Percentiles rank a stretch among this genome's conserved stretches.
These are phyloP conservation scores for Macquaria australasica DNA, from an alignment of 2,113 vertebrate genomes.

Conservation along the genomic window DNA sequence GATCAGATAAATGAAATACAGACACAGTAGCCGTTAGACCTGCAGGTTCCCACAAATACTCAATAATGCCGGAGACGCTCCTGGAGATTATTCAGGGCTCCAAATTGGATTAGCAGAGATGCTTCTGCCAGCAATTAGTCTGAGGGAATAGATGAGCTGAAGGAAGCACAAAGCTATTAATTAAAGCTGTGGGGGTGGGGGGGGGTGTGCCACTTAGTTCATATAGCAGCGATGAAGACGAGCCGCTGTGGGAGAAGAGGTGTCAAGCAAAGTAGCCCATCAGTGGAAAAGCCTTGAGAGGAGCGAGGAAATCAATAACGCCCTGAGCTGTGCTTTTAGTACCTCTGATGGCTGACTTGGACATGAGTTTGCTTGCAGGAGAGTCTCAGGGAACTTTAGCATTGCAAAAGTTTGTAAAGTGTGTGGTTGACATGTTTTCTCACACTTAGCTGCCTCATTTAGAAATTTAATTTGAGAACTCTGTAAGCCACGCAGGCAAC, in stretches of 20 bases:
- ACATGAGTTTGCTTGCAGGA: not conserved
- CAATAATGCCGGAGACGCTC: constrained; percentile 49
- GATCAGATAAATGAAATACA: constrained; percentile 45
- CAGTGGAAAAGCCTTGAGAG: constrained; percentile 43
- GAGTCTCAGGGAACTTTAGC: constrained; percentile 3
- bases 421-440: constrained; percentile 34
- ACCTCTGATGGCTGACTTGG: constrained; percentile 21
- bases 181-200: constrained; percentile 49
- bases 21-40: constrained; percentile 39
- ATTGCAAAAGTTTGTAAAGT: constrained; percentile 34
- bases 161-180: constrained; percentile 73
- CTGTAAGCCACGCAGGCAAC: not conserved
- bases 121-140: constrained; percentile 69
- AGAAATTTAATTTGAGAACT: constrained; percentile 37
- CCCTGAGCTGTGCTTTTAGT: constrained; percentile 52
- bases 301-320: constrained; percentile 44
- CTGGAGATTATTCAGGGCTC: constrained; percentile 65
- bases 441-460: constrained; percentile 35
- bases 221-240: constrained; percentile 45
- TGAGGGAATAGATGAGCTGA: constrained; percentile 60
- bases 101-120: constrained; percentile 76
- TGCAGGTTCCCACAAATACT: constrained; percentile 55
- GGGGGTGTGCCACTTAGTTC: constrained; percentile 40
- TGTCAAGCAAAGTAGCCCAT: constrained; percentile 58
- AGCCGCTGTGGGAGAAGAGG: constrained; percentile 42